phyloP scores from a whole-genome alignment of 2,113 vertebrate genomes.

The Syrmaticus mikado region DNA sequence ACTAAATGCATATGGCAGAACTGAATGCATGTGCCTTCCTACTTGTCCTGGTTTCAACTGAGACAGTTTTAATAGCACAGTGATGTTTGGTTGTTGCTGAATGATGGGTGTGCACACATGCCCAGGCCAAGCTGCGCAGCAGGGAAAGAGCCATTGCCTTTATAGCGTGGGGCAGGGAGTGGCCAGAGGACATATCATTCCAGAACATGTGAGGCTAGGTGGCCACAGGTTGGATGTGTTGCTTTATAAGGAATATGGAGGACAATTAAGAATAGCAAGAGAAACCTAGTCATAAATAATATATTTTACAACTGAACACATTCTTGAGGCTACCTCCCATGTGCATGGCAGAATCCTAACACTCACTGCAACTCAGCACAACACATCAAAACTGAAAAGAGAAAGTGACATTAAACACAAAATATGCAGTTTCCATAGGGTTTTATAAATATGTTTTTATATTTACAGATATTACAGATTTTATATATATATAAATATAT shows the following conservation, averaged over 20 bases:
- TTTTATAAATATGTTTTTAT: neutral
- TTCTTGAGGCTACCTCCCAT: neutral
- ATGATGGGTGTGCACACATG: neutral
- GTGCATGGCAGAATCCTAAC: neutral
- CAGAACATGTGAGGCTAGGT: neutral
- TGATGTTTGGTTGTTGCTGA: neutral
- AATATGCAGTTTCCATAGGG: neutral
- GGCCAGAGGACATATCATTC: neutral
- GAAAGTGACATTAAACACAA: neutral
- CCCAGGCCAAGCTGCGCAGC: neutral
- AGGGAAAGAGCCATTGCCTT: neutral
- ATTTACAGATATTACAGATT: neutral
- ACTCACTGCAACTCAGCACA: neutral
- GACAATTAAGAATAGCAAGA: neutral
- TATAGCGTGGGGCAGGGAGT: neutral
- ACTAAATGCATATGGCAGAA: neutral
- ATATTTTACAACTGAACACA: neutral
- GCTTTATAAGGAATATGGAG: neutral
- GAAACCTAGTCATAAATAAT: neutral
- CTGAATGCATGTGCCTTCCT: neutral
- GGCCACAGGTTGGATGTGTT: neutral
- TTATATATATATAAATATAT: no score
- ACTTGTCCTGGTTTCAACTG: neutral
- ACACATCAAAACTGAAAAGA: neutral
- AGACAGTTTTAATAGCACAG: neutral